Conservation (phyloP, 2,888 invertebrate species). For the Aphodius sticticus region DNA sequence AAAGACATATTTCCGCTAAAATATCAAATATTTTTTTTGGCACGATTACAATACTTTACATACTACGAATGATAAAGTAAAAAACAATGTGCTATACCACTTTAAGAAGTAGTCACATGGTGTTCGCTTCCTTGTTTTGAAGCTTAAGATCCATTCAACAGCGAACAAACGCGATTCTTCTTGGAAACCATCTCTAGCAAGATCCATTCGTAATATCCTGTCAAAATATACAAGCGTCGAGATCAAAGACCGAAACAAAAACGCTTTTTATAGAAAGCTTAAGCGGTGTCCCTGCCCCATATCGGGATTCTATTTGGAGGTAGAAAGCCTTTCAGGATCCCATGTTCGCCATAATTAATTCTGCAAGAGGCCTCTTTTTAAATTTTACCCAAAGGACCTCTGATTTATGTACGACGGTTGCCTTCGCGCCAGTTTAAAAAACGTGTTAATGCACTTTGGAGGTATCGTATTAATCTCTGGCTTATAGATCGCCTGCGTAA, state of each 20-base stretch:
- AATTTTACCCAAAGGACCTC: background rate
- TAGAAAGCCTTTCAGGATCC: conserved; percentile 30
- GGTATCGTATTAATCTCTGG: background rate
- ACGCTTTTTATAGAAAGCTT: background rate
- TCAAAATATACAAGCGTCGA: background rate
- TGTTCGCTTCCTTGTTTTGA: too few species aligned
- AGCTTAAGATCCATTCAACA: too few species aligned
- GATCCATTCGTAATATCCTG: background rate
- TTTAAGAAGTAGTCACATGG: too few species aligned
- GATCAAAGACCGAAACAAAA: background rate
- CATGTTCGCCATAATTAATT: background rate
- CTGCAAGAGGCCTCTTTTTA: background rate
- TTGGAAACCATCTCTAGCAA: too few species aligned
- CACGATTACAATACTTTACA: too few species aligned
- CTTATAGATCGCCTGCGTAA: background rate
- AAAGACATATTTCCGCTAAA: too few species aligned
- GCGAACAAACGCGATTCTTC: too few species aligned
- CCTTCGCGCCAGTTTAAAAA: background rate
- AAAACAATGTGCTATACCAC: too few species aligned
- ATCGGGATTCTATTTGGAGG: conserved; percentile 37
- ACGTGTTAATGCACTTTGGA: conserved; percentile 4
- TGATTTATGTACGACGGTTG: background rate
- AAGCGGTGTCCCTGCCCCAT: conserved; percentile 26
- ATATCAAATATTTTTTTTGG: too few species aligned
- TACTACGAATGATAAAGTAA: too few species aligned